Evolutionary conservation across 2,113 vertebrate species (phyloP), one percentile per base, ranked within the genome.

Genomic region (Cinclus cinclus): DNA sequence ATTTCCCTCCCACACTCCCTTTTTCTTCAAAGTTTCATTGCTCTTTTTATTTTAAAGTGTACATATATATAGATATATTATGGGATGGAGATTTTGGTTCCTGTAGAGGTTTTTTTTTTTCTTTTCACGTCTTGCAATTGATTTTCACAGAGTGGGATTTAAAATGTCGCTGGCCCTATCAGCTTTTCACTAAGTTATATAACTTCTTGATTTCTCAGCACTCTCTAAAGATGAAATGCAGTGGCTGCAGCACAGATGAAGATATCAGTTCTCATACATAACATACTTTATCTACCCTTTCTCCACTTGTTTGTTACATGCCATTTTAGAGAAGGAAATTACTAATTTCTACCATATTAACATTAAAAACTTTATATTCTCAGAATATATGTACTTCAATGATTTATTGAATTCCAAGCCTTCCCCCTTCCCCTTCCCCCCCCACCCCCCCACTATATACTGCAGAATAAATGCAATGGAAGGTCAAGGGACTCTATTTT

Each of bases 81-180:
- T 77, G 50, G 79, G 83, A 88, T 86, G 33, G 37, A 88, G 39
- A 62, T 83, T 86, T 92, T 89, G 19, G 10, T 91, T 87, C 70
- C 74, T 75, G 56, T 64, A 41, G 33, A 65, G 25, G 2, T 15
- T 42, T 35, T 53, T 84, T 77, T 41, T 82, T 44, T 87, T 8
- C 7, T 71, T 84, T 92, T 65, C 89, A 79, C 62, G 62, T 90
- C 84, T 46, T 92, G 33, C 79, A 73, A 85, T 49, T 87, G 78
- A 77, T 92, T 96, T 92, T 95, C 69, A 65, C 84, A 63, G 15
- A 86, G 64, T 62, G 30, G 30, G 22, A 86, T 92, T 84, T 93
- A 74, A 90, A 94, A 77, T 91, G 75, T 50, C 64, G 50, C 35
- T 52, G 59, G 30, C 47, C 91, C 37, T 53, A 63, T 87, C 84